Conservation (phyloP, 2,113 vertebrate species). For the Ariopsis seemanni region DNA sequence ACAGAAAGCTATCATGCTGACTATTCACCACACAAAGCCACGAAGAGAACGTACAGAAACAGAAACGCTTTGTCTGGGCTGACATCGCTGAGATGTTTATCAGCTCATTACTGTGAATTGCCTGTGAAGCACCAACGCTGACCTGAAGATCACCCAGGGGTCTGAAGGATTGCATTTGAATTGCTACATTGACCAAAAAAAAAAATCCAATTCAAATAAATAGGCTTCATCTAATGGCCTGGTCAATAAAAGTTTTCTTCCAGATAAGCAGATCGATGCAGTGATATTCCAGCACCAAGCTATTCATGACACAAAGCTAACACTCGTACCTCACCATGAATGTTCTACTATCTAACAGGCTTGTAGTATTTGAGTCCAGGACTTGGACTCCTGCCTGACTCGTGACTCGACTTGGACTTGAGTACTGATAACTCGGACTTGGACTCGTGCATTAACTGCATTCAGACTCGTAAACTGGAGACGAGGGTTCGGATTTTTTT, state of each 20-base stretch:
- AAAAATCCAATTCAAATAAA: slow-evolving; percentile 28
- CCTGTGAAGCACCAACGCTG: background rate
- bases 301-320: slow-evolving; percentile 3
- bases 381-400: no score
- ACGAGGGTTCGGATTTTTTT: no score
- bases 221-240: slow-evolving; percentile 14
- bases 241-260: slow-evolving; percentile 28
- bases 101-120: slow-evolving; percentile 36
- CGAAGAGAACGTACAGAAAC: background rate
- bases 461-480: no score
- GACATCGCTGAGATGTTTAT: slow-evolving; percentile 30
- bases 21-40: background rate
- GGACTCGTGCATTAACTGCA: no score
- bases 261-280: slow-evolving; percentile 43
- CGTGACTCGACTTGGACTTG: no score
- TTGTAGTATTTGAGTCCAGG: no score
- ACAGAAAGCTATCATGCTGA: background rate
- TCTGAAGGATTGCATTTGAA: slow-evolving; percentile 7
- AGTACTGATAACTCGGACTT: no score
- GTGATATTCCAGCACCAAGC: background rate
- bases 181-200: background rate
- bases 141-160: slow-evolving; percentile 35
- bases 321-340: background rate
- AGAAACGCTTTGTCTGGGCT: background rate
- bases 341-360: background rate